A percentile compares a stretch with the other conserved stretches of the same genome.
Evolutionary conservation across 2,113 vertebrate genomes (phyloP).

Genomic region (Hassar affinis): DNA sequence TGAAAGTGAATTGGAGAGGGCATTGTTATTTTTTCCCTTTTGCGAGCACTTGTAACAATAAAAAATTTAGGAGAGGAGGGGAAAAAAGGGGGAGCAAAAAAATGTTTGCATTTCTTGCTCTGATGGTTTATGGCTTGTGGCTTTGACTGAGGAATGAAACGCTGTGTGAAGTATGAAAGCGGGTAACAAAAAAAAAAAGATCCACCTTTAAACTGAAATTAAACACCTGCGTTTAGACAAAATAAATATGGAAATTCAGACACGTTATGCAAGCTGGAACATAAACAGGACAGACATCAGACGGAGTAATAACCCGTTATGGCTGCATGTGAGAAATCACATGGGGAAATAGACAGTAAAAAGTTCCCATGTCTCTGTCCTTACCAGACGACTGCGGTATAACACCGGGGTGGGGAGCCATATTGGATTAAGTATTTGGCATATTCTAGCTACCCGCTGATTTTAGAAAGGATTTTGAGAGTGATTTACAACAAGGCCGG

Average conservation of each 20-base stretch:
- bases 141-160: conserved; percentile 57
- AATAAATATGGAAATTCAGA: conserved; percentile 57
- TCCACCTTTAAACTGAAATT: conserved; percentile 55
- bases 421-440: conserved; percentile 35
- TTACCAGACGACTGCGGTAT: background rate
- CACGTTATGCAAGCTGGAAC: conserved; percentile 47
- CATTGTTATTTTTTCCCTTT: conserved; percentile 50
- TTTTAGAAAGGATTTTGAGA: background rate
- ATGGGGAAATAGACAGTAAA: conserved; percentile 25
- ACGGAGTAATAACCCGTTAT: conserved; percentile 49
- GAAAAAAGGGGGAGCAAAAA: conserved; percentile 40
- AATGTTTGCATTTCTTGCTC: conserved; percentile 53
- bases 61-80: conserved; percentile 30
- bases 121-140: conserved; percentile 62
- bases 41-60: conserved; percentile 47
- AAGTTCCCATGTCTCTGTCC: conserved; percentile 17
- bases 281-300: conserved; percentile 41
- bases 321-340: conserved; percentile 28
- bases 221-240: conserved; percentile 53
- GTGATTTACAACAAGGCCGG: conserved; percentile 50
- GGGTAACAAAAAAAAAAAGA: background rate
- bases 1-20: conserved; percentile 50
- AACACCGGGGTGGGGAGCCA: conserved; percentile 15
- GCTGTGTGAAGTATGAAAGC: conserved; percentile 51
- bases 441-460: conserved; percentile 31